phyloP scores from a whole-genome alignment of 2,797 vertebrate species.

The Alauda arvensis region DNA sequence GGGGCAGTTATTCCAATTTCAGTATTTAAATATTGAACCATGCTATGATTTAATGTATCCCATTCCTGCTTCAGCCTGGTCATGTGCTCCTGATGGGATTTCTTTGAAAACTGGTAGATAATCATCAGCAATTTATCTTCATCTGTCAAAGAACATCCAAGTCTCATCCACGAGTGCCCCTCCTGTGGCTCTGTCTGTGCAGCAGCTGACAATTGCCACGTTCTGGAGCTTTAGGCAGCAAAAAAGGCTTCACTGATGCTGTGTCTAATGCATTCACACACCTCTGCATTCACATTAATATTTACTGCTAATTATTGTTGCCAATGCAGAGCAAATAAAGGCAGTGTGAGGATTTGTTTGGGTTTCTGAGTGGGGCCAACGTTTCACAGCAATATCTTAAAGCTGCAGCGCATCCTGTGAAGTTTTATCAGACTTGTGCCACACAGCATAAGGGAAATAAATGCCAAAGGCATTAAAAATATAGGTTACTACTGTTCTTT shows the following conservation, averaged over 20 bases:
- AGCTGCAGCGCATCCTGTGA: not conserved
- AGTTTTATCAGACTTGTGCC: not conserved
- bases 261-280: not conserved
- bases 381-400: not conserved
- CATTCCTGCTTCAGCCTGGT: not conserved
- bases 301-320: slow-evolving; percentile 11
- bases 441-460: not conserved
- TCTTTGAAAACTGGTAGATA: not conserved
- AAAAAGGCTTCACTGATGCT: not conserved
- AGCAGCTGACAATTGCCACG: not conserved
- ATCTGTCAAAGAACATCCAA: not conserved
- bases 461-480: slow-evolving; percentile 1
- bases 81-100: not conserved
- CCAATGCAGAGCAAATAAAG: not conserved
- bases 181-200: not conserved
- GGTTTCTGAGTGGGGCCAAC: not conserved
- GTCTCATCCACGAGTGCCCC: not conserved
- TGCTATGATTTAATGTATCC: not conserved
- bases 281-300: not conserved
- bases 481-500: not conserved
- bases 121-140: not conserved
- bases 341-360: not conserved
- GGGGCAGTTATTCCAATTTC: not conserved
- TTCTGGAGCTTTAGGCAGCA: not conserved
- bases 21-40: not conserved